Conservation (phyloP, 2,888 invertebrate species). For the Eupithecia abbreviata region DNA sequence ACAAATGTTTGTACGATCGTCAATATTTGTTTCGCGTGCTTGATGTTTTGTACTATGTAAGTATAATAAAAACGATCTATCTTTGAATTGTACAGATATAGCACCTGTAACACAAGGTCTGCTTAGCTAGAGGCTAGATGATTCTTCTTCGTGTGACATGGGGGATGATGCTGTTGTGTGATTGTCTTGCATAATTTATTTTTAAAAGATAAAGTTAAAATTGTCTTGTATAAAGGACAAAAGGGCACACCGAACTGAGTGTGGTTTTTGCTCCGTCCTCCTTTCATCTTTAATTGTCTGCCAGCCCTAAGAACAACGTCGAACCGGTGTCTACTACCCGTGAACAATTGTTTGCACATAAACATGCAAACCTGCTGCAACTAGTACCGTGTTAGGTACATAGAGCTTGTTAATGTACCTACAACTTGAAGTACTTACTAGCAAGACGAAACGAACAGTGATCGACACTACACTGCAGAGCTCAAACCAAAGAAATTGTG, state of each 20-base stretch:
- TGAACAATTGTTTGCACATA: conserved; percentile 48
- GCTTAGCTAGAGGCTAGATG: no score
- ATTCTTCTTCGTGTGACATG: no score
- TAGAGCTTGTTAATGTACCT: background rate
- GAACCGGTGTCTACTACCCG: conserved; percentile 42
- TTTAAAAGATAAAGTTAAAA: background rate
- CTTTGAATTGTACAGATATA: no score
- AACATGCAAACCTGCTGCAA: conserved; percentile 17
- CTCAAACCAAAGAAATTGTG: background rate
- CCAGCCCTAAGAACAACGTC: conserved; percentile 22
- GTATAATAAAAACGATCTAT: no score
- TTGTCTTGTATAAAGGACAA: background rate
- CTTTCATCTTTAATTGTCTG: background rate
- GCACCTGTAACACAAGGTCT: no score
- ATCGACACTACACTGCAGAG: background rate
- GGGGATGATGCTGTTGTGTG: no score
- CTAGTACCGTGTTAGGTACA: conserved; percentile 1
- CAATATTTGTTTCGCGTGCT: no score
- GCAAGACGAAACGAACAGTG: background rate
- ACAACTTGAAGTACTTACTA: background rate
- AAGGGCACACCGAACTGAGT: background rate
- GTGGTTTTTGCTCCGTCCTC: background rate
- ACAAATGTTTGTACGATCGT: no score
- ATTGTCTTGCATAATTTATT: no score
- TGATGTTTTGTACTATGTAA: no score